These are phyloP conservation scores for Glomeris maerens DNA, from an alignment of 1,140 invertebrate genomes.

Conservation along the genomic window DNA sequence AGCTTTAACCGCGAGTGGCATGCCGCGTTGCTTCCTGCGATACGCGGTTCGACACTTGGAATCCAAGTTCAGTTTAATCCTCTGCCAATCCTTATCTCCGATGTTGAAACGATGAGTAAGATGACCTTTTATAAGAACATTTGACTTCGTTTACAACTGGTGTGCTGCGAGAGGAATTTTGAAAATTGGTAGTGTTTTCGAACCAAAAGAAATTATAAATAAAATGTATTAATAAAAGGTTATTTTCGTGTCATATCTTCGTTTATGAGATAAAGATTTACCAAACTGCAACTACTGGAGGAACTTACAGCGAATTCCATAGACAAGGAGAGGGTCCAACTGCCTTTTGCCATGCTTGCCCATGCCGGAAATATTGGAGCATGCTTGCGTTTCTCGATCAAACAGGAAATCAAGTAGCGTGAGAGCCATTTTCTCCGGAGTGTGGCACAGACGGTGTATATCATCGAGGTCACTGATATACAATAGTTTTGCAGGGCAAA, in stretches of 20 bases:
- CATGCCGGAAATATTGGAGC: slow-evolving; percentile 33
- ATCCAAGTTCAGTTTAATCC: slow-evolving; percentile 35
- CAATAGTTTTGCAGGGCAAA: background rate
- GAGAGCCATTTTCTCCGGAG: slow-evolving; percentile 36
- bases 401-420: slow-evolving; percentile 35
- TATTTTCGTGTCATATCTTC: background rate
- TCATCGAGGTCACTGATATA: slow-evolving; percentile 29
- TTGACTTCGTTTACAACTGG: background rate
- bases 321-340: slow-evolving; percentile 35
- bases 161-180: background rate
- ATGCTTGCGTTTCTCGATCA: slow-evolving; percentile 34
- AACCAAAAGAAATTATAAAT: slow-evolving; percentile 1
- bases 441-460: slow-evolving; percentile 32
- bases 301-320: slow-evolving; percentile 34
- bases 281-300: background rate
- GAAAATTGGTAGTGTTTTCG: background rate
- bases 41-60: slow-evolving; percentile 36
- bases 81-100: slow-evolving; percentile 32
- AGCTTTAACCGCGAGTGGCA: slow-evolving; percentile 32
- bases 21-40: slow-evolving; percentile 28
- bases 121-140: slow-evolving; percentile 26
- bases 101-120: slow-evolving; percentile 31
- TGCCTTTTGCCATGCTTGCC: slow-evolving; percentile 36
- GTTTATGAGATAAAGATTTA: background rate
- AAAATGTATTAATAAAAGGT: slow-evolving; percentile 3